Conservation (phyloP, 2,113 vertebrate species). For the Entomyzon cyanotis region DNA sequence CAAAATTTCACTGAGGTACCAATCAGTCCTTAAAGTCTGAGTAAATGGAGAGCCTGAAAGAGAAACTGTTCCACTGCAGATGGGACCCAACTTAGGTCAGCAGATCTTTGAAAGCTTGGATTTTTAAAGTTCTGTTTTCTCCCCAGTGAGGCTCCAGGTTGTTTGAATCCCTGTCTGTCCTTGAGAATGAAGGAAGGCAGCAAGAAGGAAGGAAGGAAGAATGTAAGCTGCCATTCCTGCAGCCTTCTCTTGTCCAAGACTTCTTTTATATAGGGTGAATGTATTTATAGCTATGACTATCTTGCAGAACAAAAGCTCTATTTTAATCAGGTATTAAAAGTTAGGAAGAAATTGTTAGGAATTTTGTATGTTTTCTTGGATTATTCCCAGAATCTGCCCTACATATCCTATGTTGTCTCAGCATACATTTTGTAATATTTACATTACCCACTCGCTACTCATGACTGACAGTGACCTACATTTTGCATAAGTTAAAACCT, state of each 20-base stretch:
- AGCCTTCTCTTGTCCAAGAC: not conserved
- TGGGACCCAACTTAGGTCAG: not conserved
- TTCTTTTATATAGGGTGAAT: not conserved
- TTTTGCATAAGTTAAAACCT: not conserved
- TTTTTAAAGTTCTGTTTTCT: not conserved
- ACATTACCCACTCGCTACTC: not conserved
- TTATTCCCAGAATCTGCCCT: not conserved
- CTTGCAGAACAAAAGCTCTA: not conserved
- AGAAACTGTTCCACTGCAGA: not conserved
- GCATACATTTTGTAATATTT: not conserved
- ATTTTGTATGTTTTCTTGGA: not conserved
- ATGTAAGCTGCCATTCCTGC: not conserved
- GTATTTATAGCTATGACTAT: not conserved
- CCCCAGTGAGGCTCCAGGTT: not conserved
- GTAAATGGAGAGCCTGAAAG: not conserved
- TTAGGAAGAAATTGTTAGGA: not conserved
- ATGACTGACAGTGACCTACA: not conserved
- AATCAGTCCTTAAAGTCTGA: not conserved
- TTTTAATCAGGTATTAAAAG: not conserved
- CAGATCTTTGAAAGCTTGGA: not conserved
- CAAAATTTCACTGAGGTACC: not conserved
- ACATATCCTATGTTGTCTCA: not conserved
- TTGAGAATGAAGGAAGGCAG: not conserved
- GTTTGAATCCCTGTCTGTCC: not conserved
- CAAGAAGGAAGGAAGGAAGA: not conserved